Base-by-base conservation (phyloP, 2,113 vertebrate species). In the Halcyon malimbica region DNA sequence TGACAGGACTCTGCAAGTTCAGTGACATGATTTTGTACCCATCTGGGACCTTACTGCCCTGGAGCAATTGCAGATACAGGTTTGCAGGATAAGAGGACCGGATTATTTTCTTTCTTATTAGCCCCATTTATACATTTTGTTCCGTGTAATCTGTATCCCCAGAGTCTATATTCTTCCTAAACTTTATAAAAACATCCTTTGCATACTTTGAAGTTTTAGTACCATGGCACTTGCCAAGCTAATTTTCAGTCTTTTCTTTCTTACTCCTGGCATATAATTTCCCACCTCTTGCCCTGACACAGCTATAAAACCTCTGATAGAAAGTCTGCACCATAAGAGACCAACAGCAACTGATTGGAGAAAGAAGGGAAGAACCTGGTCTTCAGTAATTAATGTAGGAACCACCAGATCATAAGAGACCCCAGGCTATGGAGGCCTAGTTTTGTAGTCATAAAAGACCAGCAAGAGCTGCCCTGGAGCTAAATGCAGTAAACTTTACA, bases 251-350 rank as follows among this genome's bases (percentile, higher is more conserved):
- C 69, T 71, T 87, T 33, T 28, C 59, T 83, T 75, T 87, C 20
- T 67, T 69, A 39, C 41, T 94, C 54, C 31, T 92, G 74, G 79
- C 56, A 97, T 93, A 96, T 73, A 6, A 67, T 94, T 93, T 94
- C 90, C 92, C 16, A 18, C 25, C n/a, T 91, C 71, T 89, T 96
- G 56, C 91, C 71, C 70, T 82, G 78, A 86, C 84, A 73, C 77
- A 94, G 81, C 87, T 85, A 28, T 56, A 92, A 97, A 87, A 71
- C 95, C 96, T 95, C 93, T 88, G 23, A 17, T 69, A 42, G 62
- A 63, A 56, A 81, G 39, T 60, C 80, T 85, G 73, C 26, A 20
- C 60, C 77, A 9, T 65, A 78, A 65, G 67, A 89, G 67, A 80
- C 56, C 73, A 50, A 5, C 13, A 83, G 68, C 76, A 35, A 5